Conservation (phyloP, 2,797 vertebrate species). For the Rhodeus uyekii region DNA sequence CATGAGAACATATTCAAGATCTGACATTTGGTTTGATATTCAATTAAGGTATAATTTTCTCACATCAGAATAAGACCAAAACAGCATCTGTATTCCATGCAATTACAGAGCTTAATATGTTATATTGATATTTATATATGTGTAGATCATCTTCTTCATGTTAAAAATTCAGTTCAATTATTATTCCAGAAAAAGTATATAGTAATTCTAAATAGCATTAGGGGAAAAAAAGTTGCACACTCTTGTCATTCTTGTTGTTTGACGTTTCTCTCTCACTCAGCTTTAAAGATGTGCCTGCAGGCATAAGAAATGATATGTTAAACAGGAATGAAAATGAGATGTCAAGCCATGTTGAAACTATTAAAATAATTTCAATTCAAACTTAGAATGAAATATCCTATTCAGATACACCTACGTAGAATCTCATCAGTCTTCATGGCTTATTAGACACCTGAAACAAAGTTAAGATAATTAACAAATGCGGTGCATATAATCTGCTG, state of each 20-base stretch:
- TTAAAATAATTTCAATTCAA: not conserved
- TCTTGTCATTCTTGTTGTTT: not conserved
- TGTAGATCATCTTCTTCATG: constrained; percentile 5
- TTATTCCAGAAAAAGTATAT: not conserved
- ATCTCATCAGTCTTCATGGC: constrained; percentile 24
- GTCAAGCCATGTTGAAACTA: not conserved
- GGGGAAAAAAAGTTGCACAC: not conserved
- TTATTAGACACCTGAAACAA: constrained; percentile 30
- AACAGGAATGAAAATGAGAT: constrained; percentile 10
- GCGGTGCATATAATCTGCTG: not conserved
- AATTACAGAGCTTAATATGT: not conserved
- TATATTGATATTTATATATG: too few relatives aligned
- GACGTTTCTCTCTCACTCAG: not conserved
- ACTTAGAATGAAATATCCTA: not conserved
- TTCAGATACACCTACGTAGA: not conserved
- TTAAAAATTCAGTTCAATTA: constrained; percentile 22
- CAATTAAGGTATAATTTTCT: not conserved
- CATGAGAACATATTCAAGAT: constrained; percentile 3
- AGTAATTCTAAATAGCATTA: constrained; percentile 25
- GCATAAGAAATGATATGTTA: not conserved
- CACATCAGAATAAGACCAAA: constrained; percentile 15
- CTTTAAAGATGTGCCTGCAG: constrained; percentile 14
- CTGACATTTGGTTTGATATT: constrained; percentile 4
- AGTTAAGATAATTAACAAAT: not conserved
- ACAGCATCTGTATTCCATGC: not conserved